Percentiles rank a stretch among this genome's conserved stretches.
phyloP scores from a whole-genome alignment of 2,888 invertebrate species.

The Orchesella flavescens region DNA sequence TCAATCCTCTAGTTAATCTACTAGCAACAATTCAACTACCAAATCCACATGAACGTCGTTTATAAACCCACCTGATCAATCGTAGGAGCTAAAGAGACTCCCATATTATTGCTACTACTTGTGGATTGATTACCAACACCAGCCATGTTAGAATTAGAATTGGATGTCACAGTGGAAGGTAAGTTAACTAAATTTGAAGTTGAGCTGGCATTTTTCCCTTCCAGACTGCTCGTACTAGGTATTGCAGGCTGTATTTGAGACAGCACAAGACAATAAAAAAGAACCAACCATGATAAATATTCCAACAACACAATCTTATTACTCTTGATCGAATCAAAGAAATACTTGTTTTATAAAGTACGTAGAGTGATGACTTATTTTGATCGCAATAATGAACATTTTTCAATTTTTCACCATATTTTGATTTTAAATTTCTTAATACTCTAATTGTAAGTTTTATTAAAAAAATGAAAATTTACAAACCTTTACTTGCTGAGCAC shows the following conservation, averaged over 20 bases:
- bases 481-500: conserved; percentile 67
- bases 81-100: conserved; percentile 75
- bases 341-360: too few species aligned
- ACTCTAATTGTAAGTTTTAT: too few species aligned
- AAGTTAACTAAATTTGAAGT: conserved; percentile 63
- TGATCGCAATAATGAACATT: too few species aligned
- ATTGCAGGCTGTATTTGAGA: conserved; percentile 57
- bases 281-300: conserved; percentile 47
- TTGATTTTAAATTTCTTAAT: too few species aligned
- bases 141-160: conserved; percentile 66
- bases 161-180: conserved; percentile 66
- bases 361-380: too few species aligned
- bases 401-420: too few species aligned
- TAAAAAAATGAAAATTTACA: not conserved
- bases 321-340: too few species aligned
- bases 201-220: conserved; percentile 67
- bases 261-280: conserved; percentile 62
- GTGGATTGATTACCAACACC: conserved; percentile 65
- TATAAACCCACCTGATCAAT: conserved; percentile 75
- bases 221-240: conserved; percentile 66
- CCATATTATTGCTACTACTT: conserved; percentile 73
- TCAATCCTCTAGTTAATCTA: conserved; percentile 33
- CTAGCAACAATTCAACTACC: conserved; percentile 44
- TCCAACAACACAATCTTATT: not conserved
- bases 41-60: conserved; percentile 9